Conservation (phyloP, 2,888 invertebrate species). For the Sarcophaga subvicina region DNA sequence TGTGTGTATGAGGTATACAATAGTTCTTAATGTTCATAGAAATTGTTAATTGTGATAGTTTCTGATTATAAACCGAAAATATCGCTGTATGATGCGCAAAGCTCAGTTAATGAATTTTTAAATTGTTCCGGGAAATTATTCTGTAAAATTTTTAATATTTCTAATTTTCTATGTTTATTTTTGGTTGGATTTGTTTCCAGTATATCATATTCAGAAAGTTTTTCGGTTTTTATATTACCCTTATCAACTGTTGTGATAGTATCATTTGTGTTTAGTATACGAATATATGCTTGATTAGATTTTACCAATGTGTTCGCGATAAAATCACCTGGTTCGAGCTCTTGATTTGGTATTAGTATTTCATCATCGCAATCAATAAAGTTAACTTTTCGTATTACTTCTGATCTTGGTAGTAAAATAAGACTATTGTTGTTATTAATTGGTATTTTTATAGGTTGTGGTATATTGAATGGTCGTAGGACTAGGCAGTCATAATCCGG, state of each 20-base stretch:
- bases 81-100: too few relatives aligned
- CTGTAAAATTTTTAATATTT: not conserved
- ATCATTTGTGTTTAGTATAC: slow-evolving; percentile 2
- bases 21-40: too few relatives aligned
- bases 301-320: slow-evolving; percentile 14
- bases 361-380: not conserved
- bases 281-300: slow-evolving; percentile 3
- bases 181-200: not conserved
- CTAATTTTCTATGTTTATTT: not conserved
- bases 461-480: too few relatives aligned
- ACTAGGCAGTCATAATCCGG: too few relatives aligned
- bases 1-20: not conserved
- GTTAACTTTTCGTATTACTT: not conserved
- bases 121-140: not conserved
- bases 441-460: too few relatives aligned
- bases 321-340: slow-evolving; percentile 2
- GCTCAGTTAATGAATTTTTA: not conserved
- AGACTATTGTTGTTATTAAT: too few relatives aligned
- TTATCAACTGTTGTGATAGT: not conserved
- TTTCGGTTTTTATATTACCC: not conserved
- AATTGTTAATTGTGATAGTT: not conserved
- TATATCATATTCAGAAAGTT: not conserved
- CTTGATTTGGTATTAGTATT: slow-evolving; percentile 5
- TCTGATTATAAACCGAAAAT: not conserved
- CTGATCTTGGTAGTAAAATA: too few relatives aligned